Evolutionary conservation across 2,888 invertebrate genomes (phyloP).

Genomic region (Drosophila emarginata): DNA sequence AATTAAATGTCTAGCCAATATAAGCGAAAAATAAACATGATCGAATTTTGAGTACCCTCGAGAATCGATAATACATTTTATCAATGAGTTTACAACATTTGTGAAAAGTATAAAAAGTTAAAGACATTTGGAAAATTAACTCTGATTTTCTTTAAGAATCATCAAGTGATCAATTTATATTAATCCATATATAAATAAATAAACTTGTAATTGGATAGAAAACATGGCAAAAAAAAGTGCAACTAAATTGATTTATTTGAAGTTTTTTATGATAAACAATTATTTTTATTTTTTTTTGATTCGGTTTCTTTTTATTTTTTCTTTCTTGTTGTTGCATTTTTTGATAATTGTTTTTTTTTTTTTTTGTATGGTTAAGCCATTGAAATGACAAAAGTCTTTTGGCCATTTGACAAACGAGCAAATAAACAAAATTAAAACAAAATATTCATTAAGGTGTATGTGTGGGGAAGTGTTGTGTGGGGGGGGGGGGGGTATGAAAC

Average conservation of each 20-base stretch:
- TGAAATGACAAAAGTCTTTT: not conserved
- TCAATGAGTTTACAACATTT: too few relatives aligned
- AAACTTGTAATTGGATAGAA: not conserved
- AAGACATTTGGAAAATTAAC: too few relatives aligned
- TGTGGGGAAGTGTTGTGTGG: not conserved
- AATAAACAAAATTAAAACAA: not conserved
- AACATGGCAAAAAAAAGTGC: not conserved
- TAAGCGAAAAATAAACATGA: not conserved
- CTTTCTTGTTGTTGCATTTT: not conserved
- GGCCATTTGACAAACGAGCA: not conserved
- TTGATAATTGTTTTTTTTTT: not conserved
- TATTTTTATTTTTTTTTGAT: not conserved
- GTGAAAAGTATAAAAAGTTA: too few relatives aligned
- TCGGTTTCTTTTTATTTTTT: not conserved
- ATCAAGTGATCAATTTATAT: too few relatives aligned
- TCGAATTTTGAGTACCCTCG: not conserved
- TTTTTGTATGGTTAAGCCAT: not conserved
- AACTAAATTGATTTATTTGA: not conserved
- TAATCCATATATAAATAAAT: too few relatives aligned
- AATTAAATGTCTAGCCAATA: conserved; percentile 1
- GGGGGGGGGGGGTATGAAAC: too few relatives aligned
- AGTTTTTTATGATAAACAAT: not conserved
- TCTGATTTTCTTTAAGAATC: too few relatives aligned
- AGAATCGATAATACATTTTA: too few relatives aligned
- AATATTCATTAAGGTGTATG: not conserved